phyloP scores from a whole-genome alignment of 2,888 invertebrate genomes.

The Callyntrura sp. region DNA sequence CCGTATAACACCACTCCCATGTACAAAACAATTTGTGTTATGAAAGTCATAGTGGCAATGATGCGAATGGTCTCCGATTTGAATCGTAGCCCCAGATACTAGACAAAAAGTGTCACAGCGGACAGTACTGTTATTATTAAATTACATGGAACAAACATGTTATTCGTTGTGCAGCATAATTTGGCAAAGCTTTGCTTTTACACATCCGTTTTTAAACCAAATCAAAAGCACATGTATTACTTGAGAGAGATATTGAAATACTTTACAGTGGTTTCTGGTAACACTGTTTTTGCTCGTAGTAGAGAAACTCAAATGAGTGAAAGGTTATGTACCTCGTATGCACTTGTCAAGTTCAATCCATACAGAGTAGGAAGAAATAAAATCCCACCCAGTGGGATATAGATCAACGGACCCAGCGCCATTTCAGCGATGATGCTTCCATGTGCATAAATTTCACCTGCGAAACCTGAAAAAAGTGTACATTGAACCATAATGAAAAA shows the following conservation, averaged over 20 bases:
- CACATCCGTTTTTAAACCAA: not conserved
- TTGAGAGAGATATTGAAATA: too few relatives aligned
- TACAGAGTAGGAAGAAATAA: constrained; percentile 85
- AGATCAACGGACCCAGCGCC: constrained; percentile 84
- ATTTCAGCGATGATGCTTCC: constrained; percentile 84
- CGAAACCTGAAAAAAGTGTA: constrained; percentile 83
- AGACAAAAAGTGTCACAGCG: constrained; percentile 25
- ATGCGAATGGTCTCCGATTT: constrained; percentile 82
- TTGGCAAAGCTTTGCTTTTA: not conserved
- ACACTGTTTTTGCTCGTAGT: too few relatives aligned
- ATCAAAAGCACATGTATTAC: not conserved
- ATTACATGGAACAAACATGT: too few relatives aligned
- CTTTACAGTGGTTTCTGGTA: too few relatives aligned
- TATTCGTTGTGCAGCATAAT: too few relatives aligned
- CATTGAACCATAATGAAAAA: not conserved
- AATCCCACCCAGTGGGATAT: constrained; percentile 84
- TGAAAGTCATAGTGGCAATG: constrained; percentile 83
- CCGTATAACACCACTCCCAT: constrained; percentile 84
- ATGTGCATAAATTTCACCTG: constrained; percentile 85
- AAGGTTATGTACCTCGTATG: constrained; percentile 84
- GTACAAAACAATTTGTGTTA: constrained; percentile 84
- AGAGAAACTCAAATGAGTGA: not conserved
- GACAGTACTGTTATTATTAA: too few relatives aligned
- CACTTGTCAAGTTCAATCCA: constrained; percentile 84
- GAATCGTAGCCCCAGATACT: constrained; percentile 84